A percentile compares a stretch with the other conserved stretches of the same genome.
Evolutionary conservation across 1,140 invertebrate species (phyloP).

Genomic region (Drosophila santomea): DNA sequence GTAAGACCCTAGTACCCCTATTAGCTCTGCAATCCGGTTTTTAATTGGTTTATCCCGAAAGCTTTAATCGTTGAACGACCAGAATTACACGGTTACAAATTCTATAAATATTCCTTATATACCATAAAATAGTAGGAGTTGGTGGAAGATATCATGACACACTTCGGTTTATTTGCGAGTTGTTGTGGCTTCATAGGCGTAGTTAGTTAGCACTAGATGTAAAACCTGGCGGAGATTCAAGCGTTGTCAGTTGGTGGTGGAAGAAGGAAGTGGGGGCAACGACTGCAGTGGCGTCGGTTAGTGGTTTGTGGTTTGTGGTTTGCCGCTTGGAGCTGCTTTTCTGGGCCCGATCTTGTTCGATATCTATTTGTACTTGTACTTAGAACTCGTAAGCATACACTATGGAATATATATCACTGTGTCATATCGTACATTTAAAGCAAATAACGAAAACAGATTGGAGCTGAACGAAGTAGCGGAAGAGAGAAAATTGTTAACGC

Average conservation of each 20-base stretch:
- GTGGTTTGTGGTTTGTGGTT: constrained; percentile 35
- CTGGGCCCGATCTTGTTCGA: constrained; percentile 52
- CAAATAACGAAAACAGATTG: constrained; percentile 57
- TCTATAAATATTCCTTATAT: constrained; percentile 35
- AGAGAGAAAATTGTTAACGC: constrained; percentile 53
- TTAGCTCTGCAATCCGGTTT: neutral
- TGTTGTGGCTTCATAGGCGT: constrained; percentile 78
- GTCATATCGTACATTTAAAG: constrained; percentile 83
- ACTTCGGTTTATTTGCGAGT: constrained; percentile 66
- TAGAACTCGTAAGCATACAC: constrained; percentile 64
- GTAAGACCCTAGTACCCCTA: constrained; percentile 2
- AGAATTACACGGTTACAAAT: constrained; percentile 48
- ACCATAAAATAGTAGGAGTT: constrained; percentile 28
- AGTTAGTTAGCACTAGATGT: constrained; percentile 65
- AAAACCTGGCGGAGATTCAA: constrained; percentile 3
- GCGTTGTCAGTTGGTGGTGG: constrained; percentile 35
- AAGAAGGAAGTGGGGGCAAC: constrained; percentile 6
- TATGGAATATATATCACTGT: constrained; percentile 80
- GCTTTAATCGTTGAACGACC: constrained; percentile 80
- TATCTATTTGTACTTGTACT: constrained; percentile 70
- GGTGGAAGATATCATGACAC: constrained; percentile 5
- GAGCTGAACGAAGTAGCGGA: constrained; percentile 5
- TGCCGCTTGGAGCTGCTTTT: constrained; percentile 39
- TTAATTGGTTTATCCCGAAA: constrained; percentile 53
- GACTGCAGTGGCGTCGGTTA: constrained; percentile 8